These are phyloP conservation scores for Danio aesculapii DNA, from an alignment of 2,797 vertebrate species.

Conservation along the genomic window DNA sequence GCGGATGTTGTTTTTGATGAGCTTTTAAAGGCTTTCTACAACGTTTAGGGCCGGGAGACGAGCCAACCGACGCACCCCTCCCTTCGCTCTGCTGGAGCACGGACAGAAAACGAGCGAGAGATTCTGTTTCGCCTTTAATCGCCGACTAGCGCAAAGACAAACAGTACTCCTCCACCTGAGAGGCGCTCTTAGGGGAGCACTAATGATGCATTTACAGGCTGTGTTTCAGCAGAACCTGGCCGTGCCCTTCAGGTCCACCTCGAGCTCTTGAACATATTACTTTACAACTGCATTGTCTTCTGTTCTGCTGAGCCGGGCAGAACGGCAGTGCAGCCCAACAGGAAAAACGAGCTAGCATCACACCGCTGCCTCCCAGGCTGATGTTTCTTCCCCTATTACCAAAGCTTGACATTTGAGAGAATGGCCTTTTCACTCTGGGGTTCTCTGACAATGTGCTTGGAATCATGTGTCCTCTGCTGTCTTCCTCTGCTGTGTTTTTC, in stretches of 20 bases:
- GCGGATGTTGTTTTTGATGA: constrained; percentile 55
- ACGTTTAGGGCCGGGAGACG: constrained; percentile 52
- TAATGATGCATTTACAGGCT: constrained; percentile 58
- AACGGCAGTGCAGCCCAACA: constrained; percentile 44
- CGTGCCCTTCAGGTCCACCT: constrained; percentile 56
- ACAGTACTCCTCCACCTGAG: constrained; percentile 51
- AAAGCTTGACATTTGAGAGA: constrained; percentile 60
- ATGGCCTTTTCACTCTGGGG: constrained; percentile 60
- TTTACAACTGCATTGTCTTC: constrained; percentile 60
- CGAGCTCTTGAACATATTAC: constrained; percentile 54
- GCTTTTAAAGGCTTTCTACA: constrained; percentile 59
- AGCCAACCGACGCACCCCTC: constrained; percentile 47
- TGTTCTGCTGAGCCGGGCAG: constrained; percentile 59
- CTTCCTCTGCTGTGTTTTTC: constrained; percentile 44
- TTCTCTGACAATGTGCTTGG: constrained; percentile 55
- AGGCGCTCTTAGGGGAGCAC: constrained; percentile 54
- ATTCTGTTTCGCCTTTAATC: constrained; percentile 56
- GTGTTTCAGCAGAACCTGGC: constrained; percentile 37
- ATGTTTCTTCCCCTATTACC: constrained; percentile 55
- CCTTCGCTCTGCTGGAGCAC: constrained; percentile 56
- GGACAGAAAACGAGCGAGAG: constrained; percentile 28
- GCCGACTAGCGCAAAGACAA: constrained; percentile 55
- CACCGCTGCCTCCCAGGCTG: constrained; percentile 40
- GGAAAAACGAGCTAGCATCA: constrained; percentile 46
- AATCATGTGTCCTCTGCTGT: constrained; percentile 57